Base-by-base conservation (phyloP, 2,888 invertebrate species). In the Drosophila yooni region DNA sequence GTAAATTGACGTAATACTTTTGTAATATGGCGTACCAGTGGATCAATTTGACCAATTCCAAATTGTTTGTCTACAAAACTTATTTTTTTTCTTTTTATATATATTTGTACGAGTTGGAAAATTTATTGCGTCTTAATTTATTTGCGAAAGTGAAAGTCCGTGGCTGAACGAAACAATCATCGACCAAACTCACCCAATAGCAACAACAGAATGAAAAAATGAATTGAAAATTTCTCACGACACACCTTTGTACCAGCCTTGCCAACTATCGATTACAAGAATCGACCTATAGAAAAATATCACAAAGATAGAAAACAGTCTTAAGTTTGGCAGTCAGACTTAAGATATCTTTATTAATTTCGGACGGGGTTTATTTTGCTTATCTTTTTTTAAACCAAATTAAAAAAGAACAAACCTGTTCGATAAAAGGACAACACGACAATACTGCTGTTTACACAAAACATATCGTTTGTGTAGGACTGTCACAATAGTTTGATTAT, bases 101-200 rank as follows among this genome's bases (percentile, higher is more conserved):
- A 46, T 27, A 51, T 50, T 53, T 29, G 21, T 43, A 50, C 56
- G 48, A 60, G 34, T 66, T 61, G 27, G 2, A 34, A 59, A 70
- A 59, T 81, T 81, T 78, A 72, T 78, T 81, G 81, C 81, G 80
- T 81, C 81, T 75, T 62, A 79, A 73, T 31, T 75, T 70, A 64
- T 59, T 59, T 50, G 43, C 67, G 71, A 81, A 78, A 81, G 72
- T 63, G 67, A 77, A 81, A 70, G 62, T 81, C 81, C 74, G 78
- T 57, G 46, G 62, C 68, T 74, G 54, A 60, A 63, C 65, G 36
- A 80, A 66, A 73, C 68, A 25, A 56, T 61, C 56, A 65, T 71
- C 79, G 61, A 80, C 81, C 80, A 80, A 60, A 79, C 80, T 80
- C 80, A 80, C 80, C 80, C 81, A 81, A 80, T 65, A 62, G 34